phyloP scores from a whole-genome alignment of 2,113 vertebrate species.

The Myodes glareolus region DNA sequence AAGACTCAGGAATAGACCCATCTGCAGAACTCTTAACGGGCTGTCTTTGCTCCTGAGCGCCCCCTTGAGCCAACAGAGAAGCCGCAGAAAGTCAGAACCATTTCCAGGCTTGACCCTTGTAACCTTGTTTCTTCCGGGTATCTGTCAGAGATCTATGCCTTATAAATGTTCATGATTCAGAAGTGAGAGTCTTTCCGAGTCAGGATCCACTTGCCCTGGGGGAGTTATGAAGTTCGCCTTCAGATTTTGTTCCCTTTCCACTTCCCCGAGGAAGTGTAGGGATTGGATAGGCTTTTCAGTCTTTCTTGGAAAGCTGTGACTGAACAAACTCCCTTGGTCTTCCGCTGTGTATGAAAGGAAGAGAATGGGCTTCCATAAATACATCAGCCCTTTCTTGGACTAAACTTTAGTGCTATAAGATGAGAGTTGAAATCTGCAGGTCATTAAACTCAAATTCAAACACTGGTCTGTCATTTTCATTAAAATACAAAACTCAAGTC shows the following conservation, averaged over 20 bases:
- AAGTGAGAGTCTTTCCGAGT: neutral
- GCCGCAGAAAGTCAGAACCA: neutral
- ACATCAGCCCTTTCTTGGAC: neutral
- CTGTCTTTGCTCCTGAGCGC: neutral
- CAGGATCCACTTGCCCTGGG: neutral
- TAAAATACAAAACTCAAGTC: conserved; percentile 65
- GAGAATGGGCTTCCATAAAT: neutral
- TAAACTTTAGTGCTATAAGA: conserved; percentile 11
- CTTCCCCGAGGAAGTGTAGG: neutral
- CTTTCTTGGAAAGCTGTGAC: neutral
- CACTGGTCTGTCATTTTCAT: conserved; percentile 53
- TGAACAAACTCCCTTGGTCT: neutral
- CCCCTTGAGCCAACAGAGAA: neutral
- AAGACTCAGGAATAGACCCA: neutral
- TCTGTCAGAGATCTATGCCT: neutral
- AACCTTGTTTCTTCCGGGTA: neutral
- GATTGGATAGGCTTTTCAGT: neutral
- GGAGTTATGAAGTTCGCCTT: neutral
- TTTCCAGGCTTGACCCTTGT: neutral
- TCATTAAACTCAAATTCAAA: conserved; percentile 65
- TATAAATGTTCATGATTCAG: neutral
- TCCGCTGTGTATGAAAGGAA: neutral
- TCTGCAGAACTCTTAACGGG: neutral
- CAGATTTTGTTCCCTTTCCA: neutral
- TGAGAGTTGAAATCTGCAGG: conserved; percentile 25